Evolutionary conservation across 2,888 invertebrate species (phyloP).

Genomic region (Timema cristinae): DNA sequence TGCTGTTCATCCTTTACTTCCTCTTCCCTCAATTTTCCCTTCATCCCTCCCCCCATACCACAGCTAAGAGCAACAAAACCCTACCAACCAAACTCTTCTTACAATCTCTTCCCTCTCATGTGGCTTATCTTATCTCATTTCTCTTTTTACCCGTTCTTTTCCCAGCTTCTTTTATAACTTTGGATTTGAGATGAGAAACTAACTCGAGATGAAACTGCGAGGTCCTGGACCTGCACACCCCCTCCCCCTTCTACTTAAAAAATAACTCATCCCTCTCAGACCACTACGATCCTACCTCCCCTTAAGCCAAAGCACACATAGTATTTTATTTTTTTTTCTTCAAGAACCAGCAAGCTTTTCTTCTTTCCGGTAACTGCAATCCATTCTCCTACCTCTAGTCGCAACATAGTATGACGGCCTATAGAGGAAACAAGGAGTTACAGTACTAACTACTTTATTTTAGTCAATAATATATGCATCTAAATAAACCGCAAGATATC

Average conservation of each 20-base stretch:
- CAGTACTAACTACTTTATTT: too few relatives aligned
- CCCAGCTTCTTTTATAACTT: conserved; percentile 11
- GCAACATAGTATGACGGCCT: too few relatives aligned
- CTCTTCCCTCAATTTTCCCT: conserved; percentile 5
- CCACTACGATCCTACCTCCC: neutral
- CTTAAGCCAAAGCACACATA: neutral
- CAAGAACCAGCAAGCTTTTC: neutral
- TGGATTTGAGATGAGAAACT: conserved; percentile 23
- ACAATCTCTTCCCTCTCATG: conserved; percentile 1
- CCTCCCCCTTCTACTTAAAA: neutral
- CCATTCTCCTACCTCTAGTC: conserved; percentile 19
- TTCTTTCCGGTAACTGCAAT: conserved; percentile 22
- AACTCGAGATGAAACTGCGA: conserved; percentile 22
- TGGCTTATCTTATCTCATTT: neutral
- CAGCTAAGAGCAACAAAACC: conserved; percentile 6
- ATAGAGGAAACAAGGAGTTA: too few relatives aligned
- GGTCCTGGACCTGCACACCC: conserved; percentile 1
- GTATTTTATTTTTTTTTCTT: neutral
- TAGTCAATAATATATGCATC: too few relatives aligned
- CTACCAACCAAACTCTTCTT: conserved; percentile 3
- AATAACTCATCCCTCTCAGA: neutral
- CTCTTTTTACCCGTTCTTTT: neutral
- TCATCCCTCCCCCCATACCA: neutral
- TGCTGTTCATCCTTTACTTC: neutral
- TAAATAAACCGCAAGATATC: too few relatives aligned